Evolutionary conservation across 2,888 invertebrate species (phyloP), one percentile per base, ranked within the genome.

Genomic region (Drosophila leonis): DNA sequence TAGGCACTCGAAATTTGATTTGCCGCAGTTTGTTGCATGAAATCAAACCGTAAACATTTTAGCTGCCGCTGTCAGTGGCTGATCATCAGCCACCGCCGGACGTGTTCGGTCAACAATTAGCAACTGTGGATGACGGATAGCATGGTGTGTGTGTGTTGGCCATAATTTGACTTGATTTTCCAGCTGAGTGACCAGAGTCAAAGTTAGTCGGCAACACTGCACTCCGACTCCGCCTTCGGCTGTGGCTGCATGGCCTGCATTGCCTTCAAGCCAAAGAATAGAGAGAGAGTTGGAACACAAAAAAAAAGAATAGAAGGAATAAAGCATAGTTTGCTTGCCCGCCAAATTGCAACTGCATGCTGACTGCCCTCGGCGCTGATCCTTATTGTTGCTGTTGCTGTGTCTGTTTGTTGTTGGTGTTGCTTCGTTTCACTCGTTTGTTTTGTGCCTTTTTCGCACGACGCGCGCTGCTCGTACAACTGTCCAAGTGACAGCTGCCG

Each of bases 401-500:
- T 73, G 37, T 55, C 55, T 74, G 83, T 83, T 86, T 86, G 87
- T 83, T 83, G 87, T 69, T 86, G 70, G 84, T 84, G 85, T 84
- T 88, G 83, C 83, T 85, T 76, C 88, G 82, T 74, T 83, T 84
- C 76, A 72, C 64, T 81, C 62, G 72, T 60, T 77, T 70, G 78
- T 80, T 81, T 80, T 76, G 72, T 80, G 66, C 59, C 67, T 69
- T 76, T 75, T 70, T 64, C 46, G 46, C 70, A 54, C 82, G 75
- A 64, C 67, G 82, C 67, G 82, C 48, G 88, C 75, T 67, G 33
- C 76, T 89, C 85, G 85, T 76, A 80, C 90, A 90, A 88, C 84
- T 89, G 90, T 88, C 89, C 90, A 87, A 87, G 89, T 90, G 87
- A 87, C 87, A 87, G 89, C 89, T 89, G 90, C 90, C 90, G 87